These are phyloP conservation scores for Anneissia japonica DNA, from an alignment of 35 echinoderm and acorn worm species.

Conservation along the genomic window DNA sequence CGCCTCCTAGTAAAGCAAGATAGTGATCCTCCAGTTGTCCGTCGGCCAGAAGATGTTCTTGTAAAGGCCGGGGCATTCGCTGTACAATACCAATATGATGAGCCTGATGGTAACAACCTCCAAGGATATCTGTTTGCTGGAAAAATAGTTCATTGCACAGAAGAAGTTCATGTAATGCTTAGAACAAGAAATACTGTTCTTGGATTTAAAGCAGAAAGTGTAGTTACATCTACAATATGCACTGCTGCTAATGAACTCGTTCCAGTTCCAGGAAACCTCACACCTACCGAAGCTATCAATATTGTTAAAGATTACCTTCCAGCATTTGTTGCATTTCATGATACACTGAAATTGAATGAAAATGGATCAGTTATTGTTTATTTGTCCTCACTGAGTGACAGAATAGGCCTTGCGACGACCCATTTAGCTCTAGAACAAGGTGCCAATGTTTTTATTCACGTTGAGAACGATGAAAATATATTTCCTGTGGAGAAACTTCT, in stretches of 20 bases:
- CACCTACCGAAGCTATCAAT: constrained; percentile 81
- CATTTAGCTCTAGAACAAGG: constrained; percentile 91
- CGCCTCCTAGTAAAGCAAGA: constrained; percentile 77
- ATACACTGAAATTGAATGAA: constrained; percentile 70
- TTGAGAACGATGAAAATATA: constrained; percentile 90
- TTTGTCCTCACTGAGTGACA: constrained; percentile 72
- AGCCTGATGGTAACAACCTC: constrained; percentile 32
- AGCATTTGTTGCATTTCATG: constrained; percentile 92
- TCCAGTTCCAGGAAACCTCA: constrained; percentile 73
- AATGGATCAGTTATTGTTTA: constrained; percentile 90
- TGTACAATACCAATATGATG: constrained; percentile 65
- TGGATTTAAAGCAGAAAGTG: constrained; percentile 47
- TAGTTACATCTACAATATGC: constrained; percentile 58
- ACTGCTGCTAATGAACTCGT: constrained; percentile 67
- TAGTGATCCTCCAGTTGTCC: constrained; percentile 40
- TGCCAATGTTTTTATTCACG: constrained; percentile 80
- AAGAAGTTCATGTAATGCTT: constrained; percentile 82
- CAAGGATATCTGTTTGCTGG: constrained; percentile 72
- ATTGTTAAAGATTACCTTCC: constrained; percentile 89
- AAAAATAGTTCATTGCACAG: constrained; percentile 65
- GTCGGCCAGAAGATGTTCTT: constrained; percentile 50
- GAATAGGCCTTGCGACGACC: constrained; percentile 85
- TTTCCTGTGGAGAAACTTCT: constrained; percentile 85
- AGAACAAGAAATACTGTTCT: constrained; percentile 79
- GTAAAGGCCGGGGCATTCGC: constrained; percentile 76